These are phyloP conservation scores for Eumacrocentrus americanus DNA, from an alignment of 2,888 invertebrate genomes.

Conservation along the genomic window DNA sequence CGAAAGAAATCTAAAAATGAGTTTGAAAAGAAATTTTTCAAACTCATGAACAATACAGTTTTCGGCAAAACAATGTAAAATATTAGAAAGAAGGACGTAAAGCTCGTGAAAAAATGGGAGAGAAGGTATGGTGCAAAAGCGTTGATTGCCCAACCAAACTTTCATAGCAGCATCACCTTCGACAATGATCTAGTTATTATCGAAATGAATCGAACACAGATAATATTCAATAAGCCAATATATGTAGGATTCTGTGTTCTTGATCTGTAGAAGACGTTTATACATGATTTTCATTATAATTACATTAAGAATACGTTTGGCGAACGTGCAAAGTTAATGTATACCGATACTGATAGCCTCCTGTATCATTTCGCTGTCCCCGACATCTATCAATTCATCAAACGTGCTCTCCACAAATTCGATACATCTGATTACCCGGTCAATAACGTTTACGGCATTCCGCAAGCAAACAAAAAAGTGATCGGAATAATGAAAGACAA, in stretches of 20 bases:
- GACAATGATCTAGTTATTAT: conserved; percentile 49
- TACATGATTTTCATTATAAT: background rate
- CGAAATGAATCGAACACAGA: conserved; percentile 35
- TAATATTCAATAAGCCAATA: background rate
- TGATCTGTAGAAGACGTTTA: background rate
- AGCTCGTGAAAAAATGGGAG: conserved; percentile 39
- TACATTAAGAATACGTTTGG: conserved; percentile 2
- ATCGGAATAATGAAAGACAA: conserved; percentile 21
- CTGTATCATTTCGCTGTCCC: conserved; percentile 20
- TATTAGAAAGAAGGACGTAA: conserved; percentile 52
- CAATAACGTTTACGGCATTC: conserved; percentile 30
- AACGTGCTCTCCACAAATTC: conserved; percentile 29
- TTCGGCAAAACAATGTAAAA: conserved; percentile 51
- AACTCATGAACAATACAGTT: background rate
- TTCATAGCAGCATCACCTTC: conserved; percentile 44
- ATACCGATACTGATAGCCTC: conserved; percentile 9
- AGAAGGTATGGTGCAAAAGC: conserved; percentile 45
- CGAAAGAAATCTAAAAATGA: conserved; percentile 45
- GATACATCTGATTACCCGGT: conserved; percentile 34
- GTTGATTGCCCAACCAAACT: conserved; percentile 45
- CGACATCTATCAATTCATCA: conserved; percentile 32
- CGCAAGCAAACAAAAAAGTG: conserved; percentile 27
- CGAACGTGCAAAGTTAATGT: background rate
- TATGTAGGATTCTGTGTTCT: background rate
- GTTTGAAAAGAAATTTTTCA: conserved; percentile 52